Base-by-base conservation (phyloP, 35 echinoderm and acorn worm genomes). In the Heliocidaris erythrogramma region DNA sequence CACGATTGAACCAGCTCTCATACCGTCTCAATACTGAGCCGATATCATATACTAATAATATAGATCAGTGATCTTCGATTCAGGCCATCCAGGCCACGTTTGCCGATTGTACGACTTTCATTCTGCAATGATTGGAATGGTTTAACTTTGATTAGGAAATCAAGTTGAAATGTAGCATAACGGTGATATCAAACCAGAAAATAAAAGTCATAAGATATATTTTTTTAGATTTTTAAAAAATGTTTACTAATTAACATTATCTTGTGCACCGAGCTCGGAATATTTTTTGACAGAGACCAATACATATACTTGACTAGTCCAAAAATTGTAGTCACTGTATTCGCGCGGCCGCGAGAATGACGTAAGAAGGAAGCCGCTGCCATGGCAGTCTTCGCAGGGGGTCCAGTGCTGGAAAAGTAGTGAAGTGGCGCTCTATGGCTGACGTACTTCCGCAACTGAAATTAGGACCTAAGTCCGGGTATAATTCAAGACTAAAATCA, bases 351-450 rank as follows among this genome's bases (percentile, higher is more conserved):
- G 5, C 7, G 12, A 48, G 48, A 17, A 93, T 97, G 97, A 97
- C 95, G 97, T 97, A 96, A 97, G 93, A 94, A 94, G 94, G 97
- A 95, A 96, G 95, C 97, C 88, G 97, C 95, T 96, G 90, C 97
- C 97, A 97, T 97, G 97, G 95, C 95, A 96, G 90, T 95, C 95
- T 96, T 96, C 95, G 97, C 97, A 87, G 97, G 97, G 97, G 97
- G 97, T 97, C 60, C 61, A 24, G 59, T 17, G 78, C 78, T 69
- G 30, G 30, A 85, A 56, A 92, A 92, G 91, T 92, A 30, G 91
- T 92, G 91, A 92, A 92, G 91, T 92, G 91, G 91, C 49, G 91
- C 91, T 92, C 24, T 85, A 85, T 84, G 49, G 31, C 32, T 85
- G 59, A 85, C 60, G 59, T 85, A 85, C 60, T 94, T 94, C 78